Base-by-base conservation (phyloP, 2,888 invertebrate species). In the Chymomyza caudatula region DNA sequence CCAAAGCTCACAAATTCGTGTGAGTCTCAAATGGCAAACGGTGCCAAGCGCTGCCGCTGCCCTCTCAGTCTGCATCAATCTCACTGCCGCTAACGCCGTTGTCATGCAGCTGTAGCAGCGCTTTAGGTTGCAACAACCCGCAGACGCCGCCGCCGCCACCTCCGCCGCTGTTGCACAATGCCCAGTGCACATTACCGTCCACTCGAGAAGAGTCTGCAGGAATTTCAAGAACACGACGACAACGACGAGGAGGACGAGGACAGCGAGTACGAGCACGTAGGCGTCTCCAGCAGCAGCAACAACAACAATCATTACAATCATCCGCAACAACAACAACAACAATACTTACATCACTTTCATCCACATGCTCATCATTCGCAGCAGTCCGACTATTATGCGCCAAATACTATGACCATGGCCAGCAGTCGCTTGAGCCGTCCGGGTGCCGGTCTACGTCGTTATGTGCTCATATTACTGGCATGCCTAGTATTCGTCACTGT, bases 181-280 rank as follows among this genome's bases (percentile, higher is more conserved):
- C 78, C 82, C 60, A 82, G 86, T 72, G 86, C 82, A 63, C 82
- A 77, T 29, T 82, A 82, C 56, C 73, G 77, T 60, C 73, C 86
- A 65, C 75, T 86, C 55, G 73, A 67, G 49, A 15, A 47, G 42
- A 61, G 54, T 58, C 65, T 65, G 52, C 85, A 61, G 42, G 61
- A 67, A 55, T 69, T 73, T 17, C 47, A 47, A 8, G 47, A 47
- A 5, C 15, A 47, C 37, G 56, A 67, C 61, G 67, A 67, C 52
- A 62, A 65, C 23, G 51, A 68, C 61, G 64, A 67, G 15, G 62
- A 66, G 37, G 47, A 47, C 51, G 66, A 65, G 55, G 62, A 65
- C 64, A 19, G 23, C n/a, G 58, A 25, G 4, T 20, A 53, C 53
- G 55, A 37, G 17, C 15, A 57, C 57, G 11, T 43, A 19, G 22